Evolutionary conservation across 2,888 invertebrate species (phyloP).

Genomic region (Morpho helenor): DNA sequence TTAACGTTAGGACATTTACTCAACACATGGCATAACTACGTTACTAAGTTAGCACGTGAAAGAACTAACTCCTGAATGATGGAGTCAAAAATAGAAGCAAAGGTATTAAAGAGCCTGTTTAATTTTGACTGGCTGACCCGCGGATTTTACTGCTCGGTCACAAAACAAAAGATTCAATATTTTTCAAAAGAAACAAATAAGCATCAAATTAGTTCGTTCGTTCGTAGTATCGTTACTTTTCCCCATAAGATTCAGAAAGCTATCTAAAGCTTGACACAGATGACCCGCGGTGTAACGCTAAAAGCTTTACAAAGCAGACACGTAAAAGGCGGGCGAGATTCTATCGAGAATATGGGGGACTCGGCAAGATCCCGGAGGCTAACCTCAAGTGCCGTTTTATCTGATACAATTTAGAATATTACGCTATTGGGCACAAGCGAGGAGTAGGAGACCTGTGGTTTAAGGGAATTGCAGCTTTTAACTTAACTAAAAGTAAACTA

Average conservation of each 20-base stretch:
- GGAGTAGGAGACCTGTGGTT: background rate
- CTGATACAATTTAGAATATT: conserved; percentile 24
- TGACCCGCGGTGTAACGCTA: conserved; percentile 13
- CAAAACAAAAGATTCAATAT: too few relatives aligned
- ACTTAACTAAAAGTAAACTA: too few relatives aligned
- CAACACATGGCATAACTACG: too few relatives aligned
- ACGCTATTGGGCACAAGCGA: conserved; percentile 17
- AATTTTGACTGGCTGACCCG: too few relatives aligned
- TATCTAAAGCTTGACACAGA: background rate
- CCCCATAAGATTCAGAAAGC: background rate
- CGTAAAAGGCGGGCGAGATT: conserved; percentile 24
- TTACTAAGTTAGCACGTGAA: too few relatives aligned
- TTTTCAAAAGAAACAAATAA: background rate
- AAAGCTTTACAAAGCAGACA: conserved; percentile 14
- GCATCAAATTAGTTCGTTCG: background rate
- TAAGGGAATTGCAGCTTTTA: too few relatives aligned
- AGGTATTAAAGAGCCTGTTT: too few relatives aligned
- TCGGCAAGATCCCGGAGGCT: conserved; percentile 7
- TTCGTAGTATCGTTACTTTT: conserved; percentile 1
- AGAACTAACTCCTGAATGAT: too few relatives aligned
- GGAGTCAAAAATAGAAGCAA: too few relatives aligned
- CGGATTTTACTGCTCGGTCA: too few relatives aligned
- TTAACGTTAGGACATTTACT: too few relatives aligned
- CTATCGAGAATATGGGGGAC: conserved; percentile 13
- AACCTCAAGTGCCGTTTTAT: conserved; percentile 14